Evolutionary conservation across 2,888 invertebrate species (phyloP), one percentile per base, ranked within the genome.

Genomic region (Macrosoma leucophasiata): DNA sequence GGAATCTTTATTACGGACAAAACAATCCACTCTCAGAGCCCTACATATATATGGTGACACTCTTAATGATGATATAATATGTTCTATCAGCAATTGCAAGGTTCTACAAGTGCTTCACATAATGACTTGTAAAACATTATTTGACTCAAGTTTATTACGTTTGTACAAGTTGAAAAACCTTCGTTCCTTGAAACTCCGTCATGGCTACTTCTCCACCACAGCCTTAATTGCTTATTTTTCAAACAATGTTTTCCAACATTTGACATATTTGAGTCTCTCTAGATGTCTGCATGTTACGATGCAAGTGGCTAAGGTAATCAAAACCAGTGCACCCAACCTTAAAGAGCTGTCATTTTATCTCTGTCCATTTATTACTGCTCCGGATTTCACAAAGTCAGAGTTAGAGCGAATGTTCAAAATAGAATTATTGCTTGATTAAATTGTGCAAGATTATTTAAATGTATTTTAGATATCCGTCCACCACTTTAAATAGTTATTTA

Each of bases 61-160:
- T 20, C 55, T 85, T 29, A 84, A 84, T 55, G 84, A 85, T 62
- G 81, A 84, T 39, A 84, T 84, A 37, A 64, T 85, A 35, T 53
- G 67, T 20, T 68, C 73, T 34, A 78, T 85, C 54, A 74, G 85
- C 10, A 77, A 67, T 48, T 85, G 84, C 46, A 74, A 70, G 44
- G 57, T 61, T 13, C 47, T 85, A 29, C 73, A 77, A 42, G 74
- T 84, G 8, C 63, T 85, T 4, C 85, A 85, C 48, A 78, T 85
- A 35, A 85, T 84, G 75, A 85, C 84, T 18, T 85, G 85, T 45
- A 85, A 85, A 59, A 85, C 84, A 29, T 53, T 85, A 18, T 85
- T 85, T 67, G 85, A 85, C 53, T 84, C 84, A 21, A 85, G 84
- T 63, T 66, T 85, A 38, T 50, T 72, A 40, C 84, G 82, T 54